Conservation (phyloP, 2,888 invertebrate genomes). For the Tipula vernalis region DNA sequence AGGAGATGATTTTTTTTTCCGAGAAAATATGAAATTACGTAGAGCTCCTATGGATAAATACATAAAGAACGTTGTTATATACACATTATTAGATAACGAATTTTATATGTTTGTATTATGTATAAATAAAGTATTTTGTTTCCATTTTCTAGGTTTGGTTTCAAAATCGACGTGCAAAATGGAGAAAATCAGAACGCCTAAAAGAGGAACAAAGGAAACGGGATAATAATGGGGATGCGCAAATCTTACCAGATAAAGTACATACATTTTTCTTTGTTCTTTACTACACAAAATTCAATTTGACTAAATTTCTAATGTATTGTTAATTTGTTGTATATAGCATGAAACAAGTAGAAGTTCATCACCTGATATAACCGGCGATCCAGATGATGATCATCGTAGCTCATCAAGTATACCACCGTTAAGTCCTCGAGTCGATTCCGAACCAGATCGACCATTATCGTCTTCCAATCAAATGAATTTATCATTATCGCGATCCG, state of each 20-base stretch:
- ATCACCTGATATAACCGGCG: constrained; percentile 37
- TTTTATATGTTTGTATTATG: background rate
- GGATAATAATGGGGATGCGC: constrained; percentile 55
- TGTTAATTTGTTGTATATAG: background rate
- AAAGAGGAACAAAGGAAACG: constrained; percentile 83
- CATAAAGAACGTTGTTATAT: background rate
- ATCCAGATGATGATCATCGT: constrained; percentile 34
- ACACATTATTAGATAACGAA: background rate
- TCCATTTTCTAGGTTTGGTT: constrained; percentile 65
- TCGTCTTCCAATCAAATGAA: constrained; percentile 31
- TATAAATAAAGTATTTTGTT: background rate
- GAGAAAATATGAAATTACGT: background rate
- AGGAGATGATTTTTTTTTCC: background rate
- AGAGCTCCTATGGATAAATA: background rate
- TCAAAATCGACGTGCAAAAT: constrained; percentile 84
- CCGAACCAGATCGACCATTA: constrained; percentile 33
- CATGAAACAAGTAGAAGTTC: constrained; percentile 35
- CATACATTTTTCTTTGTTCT: background rate
- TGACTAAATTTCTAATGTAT: background rate
- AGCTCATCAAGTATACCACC: constrained; percentile 30
- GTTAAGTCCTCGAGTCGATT: constrained; percentile 31
- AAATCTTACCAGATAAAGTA: constrained; percentile 44
- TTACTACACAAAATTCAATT: background rate
- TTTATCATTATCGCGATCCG: constrained; percentile 36
- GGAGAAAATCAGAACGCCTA: constrained; percentile 83